A percentile compares a stretch with the other conserved stretches of the same genome.
Evolutionary conservation across 2,888 invertebrate genomes (phyloP).

Genomic region (Stenolophus ochropezus): DNA sequence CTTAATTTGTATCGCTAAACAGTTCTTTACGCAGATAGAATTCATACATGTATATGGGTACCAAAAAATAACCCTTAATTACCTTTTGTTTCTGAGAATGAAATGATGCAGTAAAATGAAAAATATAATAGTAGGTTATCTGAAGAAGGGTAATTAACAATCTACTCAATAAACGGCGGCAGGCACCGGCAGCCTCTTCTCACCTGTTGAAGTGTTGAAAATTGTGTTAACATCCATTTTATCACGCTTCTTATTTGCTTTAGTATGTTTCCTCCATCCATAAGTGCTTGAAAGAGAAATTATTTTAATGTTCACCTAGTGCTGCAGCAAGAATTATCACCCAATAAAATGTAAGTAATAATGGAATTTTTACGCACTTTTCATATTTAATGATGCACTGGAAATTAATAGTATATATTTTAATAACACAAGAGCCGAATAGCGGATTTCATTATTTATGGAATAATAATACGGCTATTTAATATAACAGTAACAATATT

Average conservation of each 20-base stretch:
- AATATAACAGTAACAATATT: neutral
- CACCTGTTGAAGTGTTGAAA: conserved; percentile 58
- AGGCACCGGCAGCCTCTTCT: conserved; percentile 52
- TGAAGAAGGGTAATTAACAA: conserved; percentile 43
- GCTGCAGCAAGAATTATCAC: neutral
- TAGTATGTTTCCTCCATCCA: conserved; percentile 13
- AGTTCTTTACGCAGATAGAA: too few species aligned
- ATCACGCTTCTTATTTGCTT: conserved; percentile 50
- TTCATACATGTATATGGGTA: too few species aligned
- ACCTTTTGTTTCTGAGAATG: neutral
- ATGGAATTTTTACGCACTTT: neutral
- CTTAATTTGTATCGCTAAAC: too few species aligned
- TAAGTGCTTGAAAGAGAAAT: neutral
- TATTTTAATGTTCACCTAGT: neutral
- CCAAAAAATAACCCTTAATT: too few species aligned
- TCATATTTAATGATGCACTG: neutral
- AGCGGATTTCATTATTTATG: neutral
- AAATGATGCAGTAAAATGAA: neutral
- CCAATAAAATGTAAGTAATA: neutral
- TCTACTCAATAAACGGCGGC: conserved; percentile 52
- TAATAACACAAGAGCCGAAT: neutral
- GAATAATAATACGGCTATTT: neutral
- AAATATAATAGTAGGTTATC: conserved; percentile 18
- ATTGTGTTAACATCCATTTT: conserved; percentile 47
- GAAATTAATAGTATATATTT: neutral